A percentile compares a stretch with the other conserved stretches of the same genome.
phyloP scores from a whole-genome alignment of 1,140 invertebrate species.

The Penaeus japonicus region DNA sequence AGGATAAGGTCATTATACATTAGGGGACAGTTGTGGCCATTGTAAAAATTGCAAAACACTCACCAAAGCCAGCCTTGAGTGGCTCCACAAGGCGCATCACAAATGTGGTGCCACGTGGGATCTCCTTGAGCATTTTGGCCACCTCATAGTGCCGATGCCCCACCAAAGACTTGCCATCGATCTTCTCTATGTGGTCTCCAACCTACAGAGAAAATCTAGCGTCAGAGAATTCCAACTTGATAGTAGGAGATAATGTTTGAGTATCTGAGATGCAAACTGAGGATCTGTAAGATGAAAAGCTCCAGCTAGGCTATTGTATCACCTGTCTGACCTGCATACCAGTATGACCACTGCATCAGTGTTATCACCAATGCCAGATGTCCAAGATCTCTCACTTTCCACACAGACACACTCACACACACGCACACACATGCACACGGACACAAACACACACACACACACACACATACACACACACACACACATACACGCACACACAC shows the following conservation, averaged over 20 bases:
- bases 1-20: too few relatives aligned
- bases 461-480: too few relatives aligned
- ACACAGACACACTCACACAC: too few relatives aligned
- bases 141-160: conserved; percentile 96
- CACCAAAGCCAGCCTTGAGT: conserved; percentile 85
- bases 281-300: neutral
- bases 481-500: too few relatives aligned
- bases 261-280: too few relatives aligned
- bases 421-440: too few relatives aligned
- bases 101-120: conserved; percentile 88
- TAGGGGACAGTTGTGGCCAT: neutral
- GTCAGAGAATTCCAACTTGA: neutral
- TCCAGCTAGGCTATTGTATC: neutral
- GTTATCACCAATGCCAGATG: too few relatives aligned
- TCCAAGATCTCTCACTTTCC: too few relatives aligned
- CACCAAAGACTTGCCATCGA: conserved; percentile 84
- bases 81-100: conserved; percentile 90
- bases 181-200: conserved; percentile 85
- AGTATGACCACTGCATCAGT: too few relatives aligned
- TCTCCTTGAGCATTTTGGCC: conserved; percentile 92
- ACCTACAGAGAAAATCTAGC: neutral
- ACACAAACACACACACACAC: too few relatives aligned
- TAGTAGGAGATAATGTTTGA: too few relatives aligned
- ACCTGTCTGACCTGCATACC: too few relatives aligned
- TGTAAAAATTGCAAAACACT: conserved; percentile 61